Evolutionary conservation across 1,140 invertebrate genomes (phyloP), one percentile per base, ranked within the genome.

Genomic region (Alviniconcha marisindica): DNA sequence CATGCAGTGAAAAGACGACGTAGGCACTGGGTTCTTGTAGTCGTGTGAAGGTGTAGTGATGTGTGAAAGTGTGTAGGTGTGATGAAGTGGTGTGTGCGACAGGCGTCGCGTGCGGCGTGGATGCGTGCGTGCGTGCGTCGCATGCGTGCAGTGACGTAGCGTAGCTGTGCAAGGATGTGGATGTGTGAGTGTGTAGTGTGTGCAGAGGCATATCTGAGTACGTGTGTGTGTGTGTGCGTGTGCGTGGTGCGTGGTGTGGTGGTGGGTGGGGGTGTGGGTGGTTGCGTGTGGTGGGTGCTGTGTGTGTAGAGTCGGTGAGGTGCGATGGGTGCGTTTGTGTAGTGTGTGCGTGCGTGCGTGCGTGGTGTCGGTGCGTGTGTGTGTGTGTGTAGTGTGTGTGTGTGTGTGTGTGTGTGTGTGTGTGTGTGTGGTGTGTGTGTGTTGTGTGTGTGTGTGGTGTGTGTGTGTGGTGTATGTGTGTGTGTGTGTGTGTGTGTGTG

Each of bases 331-430:
- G 60, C 28, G 60, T 63, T 7, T n/a, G 60, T n/a, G 60, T n/a
- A n/a, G n/a, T n/a, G 60, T n/a, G 60, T n/a, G 60, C 28, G 60
- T 10, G 60, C 24, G 60, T 63, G 60, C 24, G 60, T 63, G 60
- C 24, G 7, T 48, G 7, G 60, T 63, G 60, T 63, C 21, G 7
- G 60, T 63, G 10, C 24, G 60, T 63, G 10, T 63, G 60, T 63
- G 10, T 63, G 60, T 63, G 10, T 63, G 60, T 63, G 10, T 63
- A 24, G 60, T 63, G 10, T 63, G 60, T 63, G 60, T 63, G 60
- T 63, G 60, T 63, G 60, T 63, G 60, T 63, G 60, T 63, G 21
- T 63, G 60, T 63, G 7, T 63, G 60, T 63, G 7, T 63, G 60
- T 63, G 21, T 14, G 60, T 63, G 4, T n/a, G 60, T n/a, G 21